phyloP scores from a whole-genome alignment of 2,797 vertebrate species.

The Odontamblyopus rebecca region DNA sequence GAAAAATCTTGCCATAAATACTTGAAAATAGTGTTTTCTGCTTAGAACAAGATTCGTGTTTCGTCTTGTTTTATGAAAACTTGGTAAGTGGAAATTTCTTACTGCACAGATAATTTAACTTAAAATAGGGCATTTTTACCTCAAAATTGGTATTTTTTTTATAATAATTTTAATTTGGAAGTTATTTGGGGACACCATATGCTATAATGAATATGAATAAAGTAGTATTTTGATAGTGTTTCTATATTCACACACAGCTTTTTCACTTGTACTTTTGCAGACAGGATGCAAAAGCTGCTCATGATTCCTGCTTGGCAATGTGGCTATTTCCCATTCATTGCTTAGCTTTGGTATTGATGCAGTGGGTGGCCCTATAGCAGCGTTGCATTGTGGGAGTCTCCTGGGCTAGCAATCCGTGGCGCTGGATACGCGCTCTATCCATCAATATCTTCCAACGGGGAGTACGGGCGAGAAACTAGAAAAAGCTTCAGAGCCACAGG shows the following conservation, averaged over 20 bases:
- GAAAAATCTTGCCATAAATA: too few species aligned
- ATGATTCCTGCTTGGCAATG: constrained; percentile 36
- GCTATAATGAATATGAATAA: too few species aligned
- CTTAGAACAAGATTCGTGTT: too few species aligned
- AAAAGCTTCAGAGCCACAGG: constrained; percentile 23
- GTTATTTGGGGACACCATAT: too few species aligned
- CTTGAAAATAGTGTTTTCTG: too few species aligned
- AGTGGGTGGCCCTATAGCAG: constrained; percentile 39
- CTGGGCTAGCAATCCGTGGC: constrained; percentile 41
- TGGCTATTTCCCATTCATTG: constrained; percentile 26
- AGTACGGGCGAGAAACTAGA: constrained; percentile 42
- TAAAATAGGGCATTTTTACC: too few species aligned
- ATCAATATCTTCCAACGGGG: constrained; percentile 61
- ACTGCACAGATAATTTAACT: too few species aligned
- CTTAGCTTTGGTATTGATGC: constrained; percentile 37
- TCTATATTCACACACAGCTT: neutral
- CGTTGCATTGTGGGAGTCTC: constrained; percentile 33
- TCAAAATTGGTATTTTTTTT: too few species aligned
- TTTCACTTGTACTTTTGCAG: constrained; percentile 6
- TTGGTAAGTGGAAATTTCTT: too few species aligned
- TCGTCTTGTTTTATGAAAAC: too few species aligned
- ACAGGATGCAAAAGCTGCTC: constrained; percentile 51
- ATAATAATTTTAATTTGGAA: too few species aligned
- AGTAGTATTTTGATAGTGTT: neutral
- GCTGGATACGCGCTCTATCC: constrained; percentile 57